phyloP scores from a whole-genome alignment of 1,140 invertebrate genomes.

The Lanistes nyassanus region DNA sequence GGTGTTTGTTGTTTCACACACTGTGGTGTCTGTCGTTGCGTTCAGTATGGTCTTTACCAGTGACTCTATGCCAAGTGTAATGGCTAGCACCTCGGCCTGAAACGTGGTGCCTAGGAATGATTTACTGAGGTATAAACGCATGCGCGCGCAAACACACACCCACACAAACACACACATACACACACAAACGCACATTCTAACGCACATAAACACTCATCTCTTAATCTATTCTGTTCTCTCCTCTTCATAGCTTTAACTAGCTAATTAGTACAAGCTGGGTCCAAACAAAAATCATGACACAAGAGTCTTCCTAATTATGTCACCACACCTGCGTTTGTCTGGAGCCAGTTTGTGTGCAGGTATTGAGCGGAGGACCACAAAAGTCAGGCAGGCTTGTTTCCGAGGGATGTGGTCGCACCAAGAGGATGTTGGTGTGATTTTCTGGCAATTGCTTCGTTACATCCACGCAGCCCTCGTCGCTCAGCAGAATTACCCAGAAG shows the following conservation, averaged over 20 bases:
- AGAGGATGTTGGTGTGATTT: constrained; percentile 8
- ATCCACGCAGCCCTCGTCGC: background rate
- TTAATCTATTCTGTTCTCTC: too few relatives aligned
- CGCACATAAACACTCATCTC: background rate
- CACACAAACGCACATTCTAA: background rate
- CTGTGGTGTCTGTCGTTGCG: background rate
- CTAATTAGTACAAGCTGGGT: too few relatives aligned
- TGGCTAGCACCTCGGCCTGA: too few relatives aligned
- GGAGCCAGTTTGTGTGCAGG: background rate
- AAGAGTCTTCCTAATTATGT: too few relatives aligned
- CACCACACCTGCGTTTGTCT: too few relatives aligned
- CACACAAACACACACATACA: background rate
- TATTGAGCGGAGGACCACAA: background rate
- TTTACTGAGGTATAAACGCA: background rate
- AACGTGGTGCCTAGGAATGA: too few relatives aligned
- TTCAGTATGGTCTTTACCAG: too few relatives aligned
- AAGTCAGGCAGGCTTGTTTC: background rate
- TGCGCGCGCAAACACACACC: constrained; percentile 4
- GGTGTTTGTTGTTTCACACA: too few relatives aligned
- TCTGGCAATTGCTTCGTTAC: background rate
- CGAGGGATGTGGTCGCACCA: background rate
- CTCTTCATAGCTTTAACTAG: too few relatives aligned
- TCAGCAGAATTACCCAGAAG: constrained; percentile 14
- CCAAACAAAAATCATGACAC: too few relatives aligned
- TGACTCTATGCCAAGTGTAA: too few relatives aligned